These are phyloP conservation scores for Chironomus tentans DNA, from an alignment of 2,888 invertebrate species.

Conservation along the genomic window DNA sequence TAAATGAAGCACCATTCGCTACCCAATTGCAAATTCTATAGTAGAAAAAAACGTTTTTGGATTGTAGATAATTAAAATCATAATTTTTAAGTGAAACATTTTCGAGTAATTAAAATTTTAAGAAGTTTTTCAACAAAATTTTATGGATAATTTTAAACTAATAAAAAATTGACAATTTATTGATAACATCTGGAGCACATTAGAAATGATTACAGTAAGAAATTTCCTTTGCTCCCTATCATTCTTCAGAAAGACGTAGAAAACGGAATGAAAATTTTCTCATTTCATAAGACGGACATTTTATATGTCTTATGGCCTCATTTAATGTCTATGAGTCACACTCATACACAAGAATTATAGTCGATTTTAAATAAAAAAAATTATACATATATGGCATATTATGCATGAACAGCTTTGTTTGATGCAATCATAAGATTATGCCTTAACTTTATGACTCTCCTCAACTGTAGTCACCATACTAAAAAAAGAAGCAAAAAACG, in stretches of 20 bases:
- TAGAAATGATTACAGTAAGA: neutral
- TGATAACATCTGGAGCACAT: slow-evolving; percentile 16
- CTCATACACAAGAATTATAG: neutral
- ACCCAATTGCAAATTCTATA: neutral
- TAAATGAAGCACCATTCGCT: neutral
- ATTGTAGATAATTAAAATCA: slow-evolving; percentile 21
- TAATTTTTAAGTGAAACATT: slow-evolving; percentile 3
- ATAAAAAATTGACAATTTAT: slow-evolving; percentile 23
- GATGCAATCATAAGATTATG: slow-evolving; percentile 17
- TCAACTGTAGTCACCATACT: neutral
- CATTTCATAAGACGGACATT: neutral
- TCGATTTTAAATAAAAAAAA: neutral
- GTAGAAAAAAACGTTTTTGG: neutral
- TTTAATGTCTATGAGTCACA: slow-evolving; percentile 19
- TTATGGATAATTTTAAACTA: neutral
- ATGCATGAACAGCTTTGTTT: slow-evolving; percentile 17
- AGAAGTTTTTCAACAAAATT: too few species aligned
- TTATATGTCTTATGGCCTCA: neutral
- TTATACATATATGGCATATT: neutral
- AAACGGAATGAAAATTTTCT: neutral
- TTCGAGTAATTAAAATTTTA: neutral
- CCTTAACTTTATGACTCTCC: slow-evolving; percentile 12
- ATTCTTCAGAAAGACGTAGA: neutral
- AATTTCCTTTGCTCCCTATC: neutral
- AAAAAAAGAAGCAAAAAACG: neutral